phyloP scores from a whole-genome alignment of 2,888 invertebrate genomes.

The Chymomyza procnemis region DNA sequence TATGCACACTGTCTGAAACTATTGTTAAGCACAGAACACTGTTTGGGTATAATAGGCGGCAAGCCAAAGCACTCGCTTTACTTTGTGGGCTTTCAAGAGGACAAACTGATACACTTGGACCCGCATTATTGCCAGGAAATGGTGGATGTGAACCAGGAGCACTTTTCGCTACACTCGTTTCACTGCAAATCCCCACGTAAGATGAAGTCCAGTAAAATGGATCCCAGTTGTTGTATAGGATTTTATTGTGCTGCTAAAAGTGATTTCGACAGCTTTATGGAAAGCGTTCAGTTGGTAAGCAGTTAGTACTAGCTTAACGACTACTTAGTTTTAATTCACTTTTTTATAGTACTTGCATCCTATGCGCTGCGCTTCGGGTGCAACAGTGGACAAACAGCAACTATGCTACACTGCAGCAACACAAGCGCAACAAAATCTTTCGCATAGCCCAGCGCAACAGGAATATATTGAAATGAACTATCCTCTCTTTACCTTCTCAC shows the following conservation, averaged over 20 bases:
- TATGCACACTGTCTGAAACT: constrained; percentile 91
- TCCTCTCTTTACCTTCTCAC: constrained; percentile 90
- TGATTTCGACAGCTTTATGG: constrained; percentile 88
- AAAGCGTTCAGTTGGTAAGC: constrained; percentile 83
- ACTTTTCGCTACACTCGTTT: constrained; percentile 88
- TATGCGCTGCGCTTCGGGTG: constrained; percentile 75
- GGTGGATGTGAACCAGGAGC: constrained; percentile 89
- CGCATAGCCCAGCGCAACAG: constrained; percentile 38
- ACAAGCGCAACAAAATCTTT: constrained; percentile 24
- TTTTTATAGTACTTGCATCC: constrained; percentile 80
- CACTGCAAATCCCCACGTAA: constrained; percentile 93
- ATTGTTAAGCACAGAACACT: constrained; percentile 88
- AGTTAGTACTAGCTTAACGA: not conserved
- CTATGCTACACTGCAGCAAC: constrained; percentile 20
- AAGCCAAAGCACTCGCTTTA: constrained; percentile 95
- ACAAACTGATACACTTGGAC: constrained; percentile 93
- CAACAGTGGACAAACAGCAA: constrained; percentile 54
- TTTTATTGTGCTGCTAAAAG: constrained; percentile 89
- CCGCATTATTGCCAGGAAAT: constrained; percentile 96
- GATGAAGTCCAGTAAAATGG: constrained; percentile 90
- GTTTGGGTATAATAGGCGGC: constrained; percentile 95
- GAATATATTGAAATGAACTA: constrained; percentile 81
- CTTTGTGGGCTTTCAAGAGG: constrained; percentile 95
- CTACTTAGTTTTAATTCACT: not conserved
- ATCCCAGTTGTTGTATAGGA: constrained; percentile 94